Percentiles rank a stretch among this genome's conserved stretches.
Evolutionary conservation across 2,888 invertebrate species (phyloP).

Genomic region (Leptura quadrifasciata): DNA sequence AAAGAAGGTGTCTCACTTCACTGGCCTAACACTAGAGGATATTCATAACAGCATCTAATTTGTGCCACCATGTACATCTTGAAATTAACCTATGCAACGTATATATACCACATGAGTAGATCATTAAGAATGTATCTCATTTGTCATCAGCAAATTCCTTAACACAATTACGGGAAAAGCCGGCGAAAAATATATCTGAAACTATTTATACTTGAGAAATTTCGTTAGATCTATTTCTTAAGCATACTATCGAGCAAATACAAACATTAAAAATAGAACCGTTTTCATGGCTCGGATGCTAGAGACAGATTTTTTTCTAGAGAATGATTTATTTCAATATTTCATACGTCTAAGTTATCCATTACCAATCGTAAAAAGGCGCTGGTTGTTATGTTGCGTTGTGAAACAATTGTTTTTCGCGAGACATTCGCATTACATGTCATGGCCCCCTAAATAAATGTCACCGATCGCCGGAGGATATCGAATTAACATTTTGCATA

Average conservation of each 20-base stretch:
- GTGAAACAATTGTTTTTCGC: too few relatives aligned
- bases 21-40: too few relatives aligned
- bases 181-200: constrained; percentile 2
- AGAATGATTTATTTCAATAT: background rate
- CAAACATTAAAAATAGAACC: background rate
- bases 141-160: constrained; percentile 4
- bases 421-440: too few relatives aligned
- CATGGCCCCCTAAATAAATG: too few relatives aligned
- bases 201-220: constrained; percentile 4
- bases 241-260: background rate
- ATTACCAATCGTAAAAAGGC: too few relatives aligned
- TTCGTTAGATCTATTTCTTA: constrained; percentile 7
- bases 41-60: too few relatives aligned
- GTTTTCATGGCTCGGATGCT: background rate
- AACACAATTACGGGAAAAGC: background rate
- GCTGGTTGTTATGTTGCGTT: too few relatives aligned
- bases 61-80: background rate
- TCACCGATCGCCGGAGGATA: too few relatives aligned
- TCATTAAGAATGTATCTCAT: constrained; percentile 1
- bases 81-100: background rate
- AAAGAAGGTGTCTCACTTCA: too few relatives aligned
- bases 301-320: too few relatives aligned
- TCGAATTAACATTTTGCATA: too few relatives aligned
- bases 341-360: too few relatives aligned
- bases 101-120: background rate